Base-by-base conservation (phyloP, 2,888 invertebrate species). In the Dorcus hopei region DNA sequence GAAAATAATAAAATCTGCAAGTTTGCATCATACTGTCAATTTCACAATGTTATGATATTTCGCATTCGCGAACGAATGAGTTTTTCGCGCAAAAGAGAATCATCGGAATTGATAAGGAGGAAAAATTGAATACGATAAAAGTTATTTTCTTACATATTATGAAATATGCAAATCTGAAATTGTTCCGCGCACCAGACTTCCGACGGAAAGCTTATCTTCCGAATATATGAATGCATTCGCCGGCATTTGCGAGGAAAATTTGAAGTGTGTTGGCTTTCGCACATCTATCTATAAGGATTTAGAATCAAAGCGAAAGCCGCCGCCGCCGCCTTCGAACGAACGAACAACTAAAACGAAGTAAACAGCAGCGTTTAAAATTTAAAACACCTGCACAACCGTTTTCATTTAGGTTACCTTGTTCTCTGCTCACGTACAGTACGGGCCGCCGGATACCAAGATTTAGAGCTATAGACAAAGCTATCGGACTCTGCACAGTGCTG, bases 181-280 rank as follows among this genome's bases (percentile, higher is more conserved):
- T 33, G 26, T 33, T 33, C 26, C 26, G 26, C 26, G 26, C 26
- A 33, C 26, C 26, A 33, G 26, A 33, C 26, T 33, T 33, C 26
- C 26, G 26, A 33, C 26, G 26, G 26, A 33, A 33, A 33, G 26
- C 26, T 33, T 33, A 33, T 33, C 26, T 33, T 33, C 26, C 26
- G 26, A 33, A 33, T 33, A 33, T 33, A 33, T 33, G 26, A 33
- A 33, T 33, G 26, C 26, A 33, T 33, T 33, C 26, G 26, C 26
- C 26, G 26, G 26, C 26, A 33, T 33, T 33, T 33, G 26, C 4
- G 26, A 33, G 26, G 26, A 33, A 33, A 33, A 33, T 33, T 57
- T 60, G 54, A 61, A 57, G 58, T 58, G 61, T 61, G 60, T 54
- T 60, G 57, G 51, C 48, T 57, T 60, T 60, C 60, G 57, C 60